phyloP scores from a whole-genome alignment of 1,140 invertebrate species.

The Globodera rostochiensis region DNA sequence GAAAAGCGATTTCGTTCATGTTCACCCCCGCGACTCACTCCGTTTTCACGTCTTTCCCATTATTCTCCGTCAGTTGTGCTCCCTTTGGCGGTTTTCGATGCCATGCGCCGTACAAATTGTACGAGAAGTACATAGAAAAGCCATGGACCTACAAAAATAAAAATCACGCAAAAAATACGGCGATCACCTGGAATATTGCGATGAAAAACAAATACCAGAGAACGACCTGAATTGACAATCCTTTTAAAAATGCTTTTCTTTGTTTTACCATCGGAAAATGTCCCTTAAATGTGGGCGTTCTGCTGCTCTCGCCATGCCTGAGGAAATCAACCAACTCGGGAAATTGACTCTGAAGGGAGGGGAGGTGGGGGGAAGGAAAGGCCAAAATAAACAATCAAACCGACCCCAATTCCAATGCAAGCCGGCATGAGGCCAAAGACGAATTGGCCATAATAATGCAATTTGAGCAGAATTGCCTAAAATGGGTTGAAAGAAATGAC shows the following conservation, averaged over 20 bases:
- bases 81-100: not conserved
- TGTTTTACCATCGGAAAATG: constrained; percentile 79
- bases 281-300: constrained; percentile 57
- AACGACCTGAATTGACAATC: constrained; percentile 66
- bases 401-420: constrained; percentile 65
- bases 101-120: not conserved
- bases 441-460: constrained; percentile 80
- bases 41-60: not conserved
- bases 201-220: constrained; percentile 91
- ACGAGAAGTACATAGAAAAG: constrained; percentile 84
- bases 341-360: constrained; percentile 35
- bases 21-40: not conserved
- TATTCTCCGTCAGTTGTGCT: not conserved
- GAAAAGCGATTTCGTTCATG: too few species aligned
- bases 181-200: constrained; percentile 67
- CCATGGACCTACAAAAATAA: constrained; percentile 79
- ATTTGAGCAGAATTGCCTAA: constrained; percentile 73
- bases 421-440: constrained; percentile 80
- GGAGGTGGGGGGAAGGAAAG: not conserved
- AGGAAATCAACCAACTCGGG: constrained; percentile 54
- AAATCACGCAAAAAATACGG: not conserved
- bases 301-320: constrained; percentile 40
- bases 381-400: not conserved
- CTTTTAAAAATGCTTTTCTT: not conserved
- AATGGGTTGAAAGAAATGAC: constrained; percentile 27